phyloP scores from a whole-genome alignment of 2,797 vertebrate species.

The Alca torda region DNA sequence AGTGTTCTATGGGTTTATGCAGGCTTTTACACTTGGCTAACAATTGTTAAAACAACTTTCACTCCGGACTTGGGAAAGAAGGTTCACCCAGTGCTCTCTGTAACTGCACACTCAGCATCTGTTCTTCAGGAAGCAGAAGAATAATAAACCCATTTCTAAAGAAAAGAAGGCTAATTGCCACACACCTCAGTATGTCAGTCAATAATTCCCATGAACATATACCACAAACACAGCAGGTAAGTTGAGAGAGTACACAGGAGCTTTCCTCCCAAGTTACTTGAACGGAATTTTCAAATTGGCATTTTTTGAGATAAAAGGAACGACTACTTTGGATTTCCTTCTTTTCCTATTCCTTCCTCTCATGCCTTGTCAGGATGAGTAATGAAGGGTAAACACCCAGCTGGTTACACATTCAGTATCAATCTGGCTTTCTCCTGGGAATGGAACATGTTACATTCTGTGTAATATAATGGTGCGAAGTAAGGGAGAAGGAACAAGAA shows the following conservation, averaged over 20 bases:
- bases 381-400: conserved; percentile 36
- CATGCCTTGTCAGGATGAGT: conserved; percentile 17
- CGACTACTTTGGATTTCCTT: not conserved
- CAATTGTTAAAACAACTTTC: not conserved
- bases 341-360: not conserved
- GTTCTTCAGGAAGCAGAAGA: not conserved
- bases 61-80: not conserved
- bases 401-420: conserved; percentile 23
- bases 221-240: not conserved
- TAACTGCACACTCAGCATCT: not conserved
- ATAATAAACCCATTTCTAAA: not conserved
- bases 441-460: not conserved
- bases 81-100: not conserved
- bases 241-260: not conserved
- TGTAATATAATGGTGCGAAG: not conserved
- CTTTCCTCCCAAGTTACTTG: not conserved
- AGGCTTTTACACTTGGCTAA: not conserved
- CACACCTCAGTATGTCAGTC: not conserved
- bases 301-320: not conserved
- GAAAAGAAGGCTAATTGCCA: not conserved
- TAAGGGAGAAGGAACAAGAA: not conserved
- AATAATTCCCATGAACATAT: not conserved
- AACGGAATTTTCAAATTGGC: not conserved
- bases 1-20: not conserved
- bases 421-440: conserved; percentile 22